Evolutionary conservation across 2,113 vertebrate genomes (phyloP).

Genomic region (Scolopax mira): DNA sequence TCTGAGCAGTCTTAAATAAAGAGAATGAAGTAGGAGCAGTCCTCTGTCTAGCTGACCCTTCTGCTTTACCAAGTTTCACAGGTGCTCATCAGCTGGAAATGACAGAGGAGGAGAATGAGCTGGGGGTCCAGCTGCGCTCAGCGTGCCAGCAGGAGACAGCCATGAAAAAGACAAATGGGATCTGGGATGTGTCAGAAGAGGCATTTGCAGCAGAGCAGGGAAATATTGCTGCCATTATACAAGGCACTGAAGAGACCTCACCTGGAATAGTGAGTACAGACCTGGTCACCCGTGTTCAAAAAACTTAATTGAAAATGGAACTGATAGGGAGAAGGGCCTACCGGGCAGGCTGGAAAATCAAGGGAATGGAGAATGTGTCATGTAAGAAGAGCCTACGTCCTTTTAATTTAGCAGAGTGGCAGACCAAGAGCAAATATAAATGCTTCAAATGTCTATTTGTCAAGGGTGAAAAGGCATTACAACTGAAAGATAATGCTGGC

Average conservation of each 20-base stretch:
- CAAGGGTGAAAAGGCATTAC: not conserved
- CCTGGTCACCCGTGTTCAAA: not conserved
- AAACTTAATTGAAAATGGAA: not conserved
- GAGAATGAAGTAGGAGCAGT: not conserved
- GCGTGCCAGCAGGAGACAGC: not conserved
- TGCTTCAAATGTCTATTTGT: not conserved
- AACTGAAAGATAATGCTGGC: not conserved
- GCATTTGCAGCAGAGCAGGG: not conserved
- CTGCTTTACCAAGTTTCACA: conserved; percentile 10
- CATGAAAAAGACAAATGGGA: conserved; percentile 8
- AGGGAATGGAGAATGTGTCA: not conserved
- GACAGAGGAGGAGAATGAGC: not conserved
- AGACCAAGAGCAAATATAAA: not conserved
- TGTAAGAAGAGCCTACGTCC: not conserved
- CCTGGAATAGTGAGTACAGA: not conserved
- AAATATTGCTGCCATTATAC: not conserved
- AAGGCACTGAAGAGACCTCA: not conserved
- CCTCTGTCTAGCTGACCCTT: not conserved
- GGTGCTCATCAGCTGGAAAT: conserved; percentile 6
- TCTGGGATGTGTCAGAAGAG: not conserved
- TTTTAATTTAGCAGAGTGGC: not conserved
- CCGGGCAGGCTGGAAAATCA: not conserved
- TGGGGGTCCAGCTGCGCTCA: not conserved
- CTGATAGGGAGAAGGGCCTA: not conserved
- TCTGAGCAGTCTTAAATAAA: conserved; percentile 5